Conservation (phyloP, 1,140 invertebrate species). For the Xylocopa sonorina region DNA sequence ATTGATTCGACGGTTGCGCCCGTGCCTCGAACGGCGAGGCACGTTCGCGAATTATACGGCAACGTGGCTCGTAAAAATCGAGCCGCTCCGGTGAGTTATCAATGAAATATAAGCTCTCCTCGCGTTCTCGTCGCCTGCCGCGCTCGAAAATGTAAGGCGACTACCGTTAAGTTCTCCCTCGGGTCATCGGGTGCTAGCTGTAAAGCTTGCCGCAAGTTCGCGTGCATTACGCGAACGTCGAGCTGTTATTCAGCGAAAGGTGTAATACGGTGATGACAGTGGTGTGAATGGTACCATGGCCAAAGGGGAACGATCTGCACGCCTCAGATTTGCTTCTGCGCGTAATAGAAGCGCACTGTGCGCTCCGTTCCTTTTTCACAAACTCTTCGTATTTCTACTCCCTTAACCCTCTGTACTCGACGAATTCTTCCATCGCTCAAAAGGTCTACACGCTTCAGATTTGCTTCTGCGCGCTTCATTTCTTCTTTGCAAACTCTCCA, state of each 20-base stretch:
- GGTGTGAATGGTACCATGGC: not conserved
- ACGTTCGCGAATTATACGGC: no score
- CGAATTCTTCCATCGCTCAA: no score
- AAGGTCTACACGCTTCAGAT: no score
- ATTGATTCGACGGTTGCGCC: no score
- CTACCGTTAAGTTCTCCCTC: slow-evolving; percentile 62
- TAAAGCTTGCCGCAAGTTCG: slow-evolving; percentile 3
- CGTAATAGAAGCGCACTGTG: not conserved
- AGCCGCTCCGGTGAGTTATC: slow-evolving; percentile 54
- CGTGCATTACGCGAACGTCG: slow-evolving; percentile 17
- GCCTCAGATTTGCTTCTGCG: not conserved
- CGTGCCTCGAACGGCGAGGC: no score
- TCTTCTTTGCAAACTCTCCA: no score
- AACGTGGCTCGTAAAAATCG: not conserved
- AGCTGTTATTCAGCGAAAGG: slow-evolving; percentile 38
- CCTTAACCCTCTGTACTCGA: no score
- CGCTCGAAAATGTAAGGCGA: slow-evolving; percentile 29
- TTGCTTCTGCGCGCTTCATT: no score
- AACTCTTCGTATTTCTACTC: not conserved
- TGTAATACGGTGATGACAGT: slow-evolving; percentile 50
- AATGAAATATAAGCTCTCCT: slow-evolving; percentile 57
- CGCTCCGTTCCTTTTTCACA: no score
- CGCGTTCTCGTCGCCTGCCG: slow-evolving; percentile 20
- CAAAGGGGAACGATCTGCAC: not conserved
- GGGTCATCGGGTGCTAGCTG: slow-evolving; percentile 9